Conservation (phyloP, 2,888 invertebrate genomes). For the Diachrysia chrysitis region DNA sequence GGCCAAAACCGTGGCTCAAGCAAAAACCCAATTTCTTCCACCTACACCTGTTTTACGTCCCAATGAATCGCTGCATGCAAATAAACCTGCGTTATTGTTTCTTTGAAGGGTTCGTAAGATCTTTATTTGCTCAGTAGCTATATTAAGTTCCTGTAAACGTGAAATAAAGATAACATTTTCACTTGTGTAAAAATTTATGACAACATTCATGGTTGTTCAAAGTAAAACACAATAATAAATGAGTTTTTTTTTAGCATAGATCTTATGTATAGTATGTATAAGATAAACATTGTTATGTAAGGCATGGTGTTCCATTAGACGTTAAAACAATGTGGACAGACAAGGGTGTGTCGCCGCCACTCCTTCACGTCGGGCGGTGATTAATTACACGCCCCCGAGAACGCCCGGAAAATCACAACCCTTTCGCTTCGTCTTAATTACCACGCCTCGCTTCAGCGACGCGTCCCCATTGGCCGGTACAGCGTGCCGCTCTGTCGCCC, state of each 20-base stretch:
- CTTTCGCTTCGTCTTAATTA: constrained; percentile 87
- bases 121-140: constrained; percentile 64
- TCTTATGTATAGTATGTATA: not conserved
- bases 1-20: constrained; percentile 64
- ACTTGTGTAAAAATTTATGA: constrained; percentile 26
- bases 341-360: constrained; percentile 71
- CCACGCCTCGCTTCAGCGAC: constrained; percentile 85
- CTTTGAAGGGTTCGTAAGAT: constrained; percentile 71
- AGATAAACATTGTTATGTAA: constrained; percentile 25
- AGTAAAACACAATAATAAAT: not conserved
- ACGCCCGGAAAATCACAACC: constrained; percentile 88
- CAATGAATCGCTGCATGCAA: constrained; percentile 82
- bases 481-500: constrained; percentile 75
- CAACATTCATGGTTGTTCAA: constrained; percentile 2
- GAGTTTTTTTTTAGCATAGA: not conserved
- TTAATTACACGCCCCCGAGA: constrained; percentile 80
- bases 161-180: constrained; percentile 48
- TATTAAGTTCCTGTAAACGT: constrained; percentile 50
- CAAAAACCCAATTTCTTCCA: constrained; percentile 76
- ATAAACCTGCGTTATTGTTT: constrained; percentile 79
- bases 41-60: constrained; percentile 82
- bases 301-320: constrained; percentile 40
- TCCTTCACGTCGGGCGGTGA: constrained; percentile 74
- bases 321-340: constrained; percentile 63
- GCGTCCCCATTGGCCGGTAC: constrained; percentile 77